Conservation (phyloP, 1,140 invertebrate species). For the Adoxophyes honmai region DNA sequence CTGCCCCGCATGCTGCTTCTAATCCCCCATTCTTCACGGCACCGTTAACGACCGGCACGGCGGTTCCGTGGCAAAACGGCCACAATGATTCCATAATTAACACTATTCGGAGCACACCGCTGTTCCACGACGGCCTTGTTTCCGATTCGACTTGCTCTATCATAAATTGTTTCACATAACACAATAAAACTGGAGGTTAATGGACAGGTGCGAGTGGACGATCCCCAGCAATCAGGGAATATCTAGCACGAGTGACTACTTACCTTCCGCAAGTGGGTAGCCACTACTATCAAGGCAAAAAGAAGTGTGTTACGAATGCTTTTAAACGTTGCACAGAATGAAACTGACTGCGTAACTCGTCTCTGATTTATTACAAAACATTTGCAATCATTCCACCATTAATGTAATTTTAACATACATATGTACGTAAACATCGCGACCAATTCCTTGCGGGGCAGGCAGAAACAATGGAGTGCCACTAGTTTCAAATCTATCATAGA, state of each 20-base stretch:
- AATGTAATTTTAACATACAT: too few relatives aligned
- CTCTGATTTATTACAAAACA: too few relatives aligned
- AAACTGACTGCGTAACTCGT: too few relatives aligned
- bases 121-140: constrained; percentile 59
- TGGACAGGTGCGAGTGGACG: constrained; percentile 49
- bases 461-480: too few relatives aligned
- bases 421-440: too few relatives aligned
- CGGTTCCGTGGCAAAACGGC: constrained; percentile 42
- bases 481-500: too few relatives aligned
- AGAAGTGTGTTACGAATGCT: too few relatives aligned
- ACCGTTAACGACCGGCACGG: constrained; percentile 43
- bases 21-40: constrained; percentile 38
- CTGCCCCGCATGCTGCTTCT: constrained; percentile 42
- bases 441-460: too few relatives aligned
- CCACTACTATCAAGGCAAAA: too few relatives aligned
- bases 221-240: constrained; percentile 26
- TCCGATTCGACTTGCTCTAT: constrained; percentile 59
- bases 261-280: too few relatives aligned
- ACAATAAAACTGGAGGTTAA: constrained; percentile 48
- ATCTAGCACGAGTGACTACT: not conserved
- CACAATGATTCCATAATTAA: constrained; percentile 58
- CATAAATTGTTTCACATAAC: constrained; percentile 62
- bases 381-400: too few relatives aligned
- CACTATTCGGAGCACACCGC: constrained; percentile 50
- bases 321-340: too few relatives aligned